Evolutionary conservation across 23 tunicate species (phyloP).

Genomic region (Ascidia mentula): DNA sequence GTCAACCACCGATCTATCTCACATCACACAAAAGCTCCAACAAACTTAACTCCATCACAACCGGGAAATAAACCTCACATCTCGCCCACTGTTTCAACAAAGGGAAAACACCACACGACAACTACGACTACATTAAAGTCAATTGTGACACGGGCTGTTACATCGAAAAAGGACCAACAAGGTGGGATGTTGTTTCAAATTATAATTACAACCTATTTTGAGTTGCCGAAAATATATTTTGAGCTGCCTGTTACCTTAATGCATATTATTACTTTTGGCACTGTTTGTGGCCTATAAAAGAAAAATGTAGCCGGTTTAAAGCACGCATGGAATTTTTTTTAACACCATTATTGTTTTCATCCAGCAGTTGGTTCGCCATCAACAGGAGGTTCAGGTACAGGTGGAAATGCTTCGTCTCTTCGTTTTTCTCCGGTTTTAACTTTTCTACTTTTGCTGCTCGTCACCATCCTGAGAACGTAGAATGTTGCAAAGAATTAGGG

Average conservation of each 20-base stretch:
- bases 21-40: slow-evolving; percentile 5
- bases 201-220: too few species aligned
- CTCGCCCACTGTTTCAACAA: not conserved
- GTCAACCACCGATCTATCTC: slow-evolving; percentile 14
- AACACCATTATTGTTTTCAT: not conserved
- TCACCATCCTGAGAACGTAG: not conserved
- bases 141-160: not conserved
- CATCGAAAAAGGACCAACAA: not conserved
- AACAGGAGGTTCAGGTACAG: not conserved
- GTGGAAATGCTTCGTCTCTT: not conserved
- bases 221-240: too few species aligned
- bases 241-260: too few species aligned
- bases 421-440: not conserved
- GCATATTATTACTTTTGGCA: too few species aligned
- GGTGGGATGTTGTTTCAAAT: too few species aligned
- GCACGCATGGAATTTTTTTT: too few species aligned
- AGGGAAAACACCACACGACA: not conserved
- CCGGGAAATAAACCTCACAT: not conserved
- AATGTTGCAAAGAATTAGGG: too few species aligned
- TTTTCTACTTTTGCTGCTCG: not conserved
- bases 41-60: not conserved
- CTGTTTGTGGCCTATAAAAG: too few species aligned
- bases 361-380: not conserved
- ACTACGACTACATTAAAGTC: not conserved
- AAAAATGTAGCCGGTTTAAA: too few species aligned